phyloP scores from a whole-genome alignment of 2,888 invertebrate species.

The Chrysomela aeneicollis region DNA sequence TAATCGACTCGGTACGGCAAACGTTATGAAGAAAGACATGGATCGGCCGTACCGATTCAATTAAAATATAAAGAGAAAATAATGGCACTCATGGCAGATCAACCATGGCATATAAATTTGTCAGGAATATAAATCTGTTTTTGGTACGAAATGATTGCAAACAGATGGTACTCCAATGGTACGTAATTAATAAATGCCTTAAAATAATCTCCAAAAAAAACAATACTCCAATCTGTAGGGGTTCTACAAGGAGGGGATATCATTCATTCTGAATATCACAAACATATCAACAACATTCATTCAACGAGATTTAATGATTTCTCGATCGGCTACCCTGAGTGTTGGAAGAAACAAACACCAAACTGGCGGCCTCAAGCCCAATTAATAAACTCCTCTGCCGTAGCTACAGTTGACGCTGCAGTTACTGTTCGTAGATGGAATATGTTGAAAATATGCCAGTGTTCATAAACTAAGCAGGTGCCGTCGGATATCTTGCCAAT shows the following conservation, averaged over 20 bases:
- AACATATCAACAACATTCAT: constrained; percentile 41
- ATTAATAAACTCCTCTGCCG: too few species aligned
- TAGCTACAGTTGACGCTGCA: too few species aligned
- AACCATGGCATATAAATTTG: constrained; percentile 43
- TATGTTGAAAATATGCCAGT: too few species aligned
- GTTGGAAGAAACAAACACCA: constrained; percentile 51
- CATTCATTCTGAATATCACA: constrained; percentile 45
- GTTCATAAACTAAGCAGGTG: too few species aligned
- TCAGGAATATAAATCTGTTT: constrained; percentile 40
- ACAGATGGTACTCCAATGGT: constrained; percentile 51
- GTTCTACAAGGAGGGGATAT: constrained; percentile 41
- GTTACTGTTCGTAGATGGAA: too few species aligned
- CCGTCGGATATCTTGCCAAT: too few species aligned
- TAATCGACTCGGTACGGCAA: constrained; percentile 33
- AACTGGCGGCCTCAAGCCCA: constrained; percentile 41
- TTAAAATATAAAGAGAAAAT: constrained; percentile 50
- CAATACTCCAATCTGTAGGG: constrained; percentile 49
- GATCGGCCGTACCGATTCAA: constrained; percentile 42
- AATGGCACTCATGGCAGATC: constrained; percentile 55
- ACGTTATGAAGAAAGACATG: constrained; percentile 23
- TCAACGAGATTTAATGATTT: constrained; percentile 38
- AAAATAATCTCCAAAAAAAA: constrained; percentile 50
- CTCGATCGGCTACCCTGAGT: constrained; percentile 51
- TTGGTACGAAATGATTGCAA: constrained; percentile 54
- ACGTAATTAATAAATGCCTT: constrained; percentile 57